phyloP scores from a whole-genome alignment of 2,888 invertebrate species.

The Corbicula japonica region DNA sequence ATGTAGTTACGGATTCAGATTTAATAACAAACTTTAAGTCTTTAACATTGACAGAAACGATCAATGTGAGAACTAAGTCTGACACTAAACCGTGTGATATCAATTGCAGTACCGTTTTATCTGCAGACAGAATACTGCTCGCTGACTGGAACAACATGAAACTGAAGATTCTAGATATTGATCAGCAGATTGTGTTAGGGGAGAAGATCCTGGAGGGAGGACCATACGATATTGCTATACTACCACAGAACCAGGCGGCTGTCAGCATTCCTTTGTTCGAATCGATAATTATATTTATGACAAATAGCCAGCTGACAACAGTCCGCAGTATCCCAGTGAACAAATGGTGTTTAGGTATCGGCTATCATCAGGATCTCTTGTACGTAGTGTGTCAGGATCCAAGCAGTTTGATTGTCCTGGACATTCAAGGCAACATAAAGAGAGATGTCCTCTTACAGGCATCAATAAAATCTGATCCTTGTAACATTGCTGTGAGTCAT shows the following conservation, averaged over 20 bases:
- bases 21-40: background rate
- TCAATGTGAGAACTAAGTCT: background rate
- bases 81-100: background rate
- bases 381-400: conserved; percentile 2
- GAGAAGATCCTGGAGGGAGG: background rate
- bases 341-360: background rate
- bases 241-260: background rate
- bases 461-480: too few species aligned
- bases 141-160: conserved; percentile 4
- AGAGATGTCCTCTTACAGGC: too few species aligned
- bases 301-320: background rate
- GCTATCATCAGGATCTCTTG: background rate
- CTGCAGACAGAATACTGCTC: background rate
- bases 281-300: background rate
- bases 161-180: background rate
- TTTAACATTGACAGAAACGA: background rate
- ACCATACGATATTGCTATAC: background rate
- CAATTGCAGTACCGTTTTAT: background rate
- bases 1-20: background rate
- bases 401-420: too few species aligned
- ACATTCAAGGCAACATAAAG: too few species aligned
- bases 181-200: background rate
- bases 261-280: background rate
- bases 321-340: background rate
- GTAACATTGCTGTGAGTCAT: too few species aligned